phyloP scores from a whole-genome alignment of 2,888 invertebrate genomes.

The Lottia gigantea region DNA sequence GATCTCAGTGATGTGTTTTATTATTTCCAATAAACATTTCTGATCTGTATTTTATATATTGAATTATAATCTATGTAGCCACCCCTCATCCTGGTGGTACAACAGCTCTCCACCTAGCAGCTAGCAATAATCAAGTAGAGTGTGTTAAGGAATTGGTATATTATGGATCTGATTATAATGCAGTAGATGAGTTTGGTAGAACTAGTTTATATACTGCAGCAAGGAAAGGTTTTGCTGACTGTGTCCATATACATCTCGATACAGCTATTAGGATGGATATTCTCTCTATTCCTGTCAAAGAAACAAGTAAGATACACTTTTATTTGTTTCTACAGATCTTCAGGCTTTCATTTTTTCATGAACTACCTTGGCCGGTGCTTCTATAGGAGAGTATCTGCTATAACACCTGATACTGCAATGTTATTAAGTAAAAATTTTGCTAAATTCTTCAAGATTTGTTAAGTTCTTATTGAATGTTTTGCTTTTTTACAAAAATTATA shows the following conservation, averaged over 20 bases:
- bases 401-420: too few relatives aligned
- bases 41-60: too few relatives aligned
- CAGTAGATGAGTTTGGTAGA: slow-evolving; percentile 60
- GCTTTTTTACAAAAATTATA: too few relatives aligned
- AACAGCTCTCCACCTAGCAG: slow-evolving; percentile 64
- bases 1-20: too few relatives aligned
- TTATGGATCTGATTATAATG: slow-evolving; percentile 66
- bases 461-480: too few relatives aligned
- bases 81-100: slow-evolving; percentile 63
- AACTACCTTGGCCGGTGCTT: too few relatives aligned
- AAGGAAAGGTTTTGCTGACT: slow-evolving; percentile 48
- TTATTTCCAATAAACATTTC: too few relatives aligned
- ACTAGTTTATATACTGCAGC: slow-evolving; percentile 64
- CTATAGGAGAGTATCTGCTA: too few relatives aligned
- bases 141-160: slow-evolving; percentile 63
- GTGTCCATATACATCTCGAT: slow-evolving; percentile 59
- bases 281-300: slow-evolving; percentile 61
- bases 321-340: too few relatives aligned
- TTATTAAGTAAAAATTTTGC: too few relatives aligned
- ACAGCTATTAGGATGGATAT: slow-evolving; percentile 65
- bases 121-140: slow-evolving; percentile 54
- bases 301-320: slow-evolving; percentile 39
- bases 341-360: too few relatives aligned
- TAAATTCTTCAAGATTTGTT: too few relatives aligned
- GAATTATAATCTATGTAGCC: slow-evolving; percentile 32